phyloP scores from a whole-genome alignment of 2,888 invertebrate species.

The Habroteleia sp. region DNA sequence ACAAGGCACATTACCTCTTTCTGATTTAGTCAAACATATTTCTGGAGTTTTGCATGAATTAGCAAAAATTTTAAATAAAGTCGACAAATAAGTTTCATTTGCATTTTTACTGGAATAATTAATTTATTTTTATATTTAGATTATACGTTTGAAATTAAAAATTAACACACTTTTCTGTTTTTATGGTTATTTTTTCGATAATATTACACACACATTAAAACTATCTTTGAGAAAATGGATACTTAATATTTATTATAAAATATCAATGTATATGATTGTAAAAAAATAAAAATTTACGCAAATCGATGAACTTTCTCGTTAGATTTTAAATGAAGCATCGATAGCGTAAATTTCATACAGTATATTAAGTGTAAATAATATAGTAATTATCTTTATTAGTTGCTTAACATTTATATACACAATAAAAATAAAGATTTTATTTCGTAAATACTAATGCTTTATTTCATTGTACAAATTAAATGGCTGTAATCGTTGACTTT shows the following conservation, averaged over 20 bases:
- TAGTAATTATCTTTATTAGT: too few species aligned
- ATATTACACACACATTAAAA: too few species aligned
- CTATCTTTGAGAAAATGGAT: neutral
- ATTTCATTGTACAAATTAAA: slow-evolving; percentile 1
- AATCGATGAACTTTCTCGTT: neutral
- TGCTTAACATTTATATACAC: too few species aligned
- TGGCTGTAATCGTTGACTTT: neutral
- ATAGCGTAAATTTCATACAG: slow-evolving; percentile 5
- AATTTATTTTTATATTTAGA: slow-evolving; percentile 22
- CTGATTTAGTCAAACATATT: slow-evolving; percentile 71
- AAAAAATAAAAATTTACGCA: slow-evolving; percentile 24
- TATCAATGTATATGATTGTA: slow-evolving; percentile 24
- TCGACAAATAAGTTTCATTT: slow-evolving; percentile 26
- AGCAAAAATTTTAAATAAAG: slow-evolving; percentile 49
- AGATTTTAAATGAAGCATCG: neutral
- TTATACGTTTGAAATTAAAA: slow-evolving; percentile 1
- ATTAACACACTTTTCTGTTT: too few species aligned
- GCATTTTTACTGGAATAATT: neutral
- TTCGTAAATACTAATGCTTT: neutral
- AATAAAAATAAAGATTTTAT: too few species aligned
- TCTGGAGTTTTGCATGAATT: slow-evolving; percentile 70
- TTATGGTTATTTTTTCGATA: too few species aligned
- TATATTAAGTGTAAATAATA: too few species aligned
- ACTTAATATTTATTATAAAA: slow-evolving; percentile 33
- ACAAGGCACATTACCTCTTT: slow-evolving; percentile 67